Conservation (phyloP, 2,113 vertebrate species). For the Stercorarius parasiticus region DNA sequence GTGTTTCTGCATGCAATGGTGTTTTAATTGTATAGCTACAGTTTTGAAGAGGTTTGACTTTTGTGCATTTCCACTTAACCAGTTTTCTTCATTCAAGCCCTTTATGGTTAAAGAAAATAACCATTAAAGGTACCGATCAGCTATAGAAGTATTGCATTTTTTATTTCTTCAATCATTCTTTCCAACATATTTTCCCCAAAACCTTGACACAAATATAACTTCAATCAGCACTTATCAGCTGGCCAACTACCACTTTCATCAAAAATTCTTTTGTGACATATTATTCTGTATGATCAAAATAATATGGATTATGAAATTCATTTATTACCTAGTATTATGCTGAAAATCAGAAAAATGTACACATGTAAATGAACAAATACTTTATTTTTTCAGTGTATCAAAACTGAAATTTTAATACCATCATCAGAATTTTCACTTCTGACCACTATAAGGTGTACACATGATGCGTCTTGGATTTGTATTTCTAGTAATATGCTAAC, state of each 20-base stretch:
- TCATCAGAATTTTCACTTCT: not conserved
- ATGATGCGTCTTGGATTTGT: not conserved
- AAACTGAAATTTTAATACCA: not conserved
- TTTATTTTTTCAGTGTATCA: not conserved
- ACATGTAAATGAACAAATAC: not conserved
- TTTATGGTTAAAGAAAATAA: not conserved
- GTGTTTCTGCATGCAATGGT: not conserved
- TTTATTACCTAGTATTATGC: not conserved
- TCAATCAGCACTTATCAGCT: not conserved
- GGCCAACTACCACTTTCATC: not conserved
- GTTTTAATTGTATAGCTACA: not conserved
- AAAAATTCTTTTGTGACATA: not conserved
- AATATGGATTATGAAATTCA: not conserved
- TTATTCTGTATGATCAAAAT: not conserved
- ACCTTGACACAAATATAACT: not conserved
- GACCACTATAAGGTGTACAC: not conserved
- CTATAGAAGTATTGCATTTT: not conserved
- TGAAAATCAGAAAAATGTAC: not conserved
- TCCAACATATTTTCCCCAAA: not conserved
- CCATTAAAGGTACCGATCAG: not conserved
- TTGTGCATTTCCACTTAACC: not conserved
- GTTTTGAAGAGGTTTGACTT: not conserved
- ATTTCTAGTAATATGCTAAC: not conserved
- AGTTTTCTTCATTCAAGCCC: not conserved
- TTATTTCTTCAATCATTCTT: not conserved